A percentile compares a stretch with the other conserved stretches of the same genome.
Conservation (phyloP, 2,888 invertebrate genomes). For the Xestia xanthographa region DNA sequence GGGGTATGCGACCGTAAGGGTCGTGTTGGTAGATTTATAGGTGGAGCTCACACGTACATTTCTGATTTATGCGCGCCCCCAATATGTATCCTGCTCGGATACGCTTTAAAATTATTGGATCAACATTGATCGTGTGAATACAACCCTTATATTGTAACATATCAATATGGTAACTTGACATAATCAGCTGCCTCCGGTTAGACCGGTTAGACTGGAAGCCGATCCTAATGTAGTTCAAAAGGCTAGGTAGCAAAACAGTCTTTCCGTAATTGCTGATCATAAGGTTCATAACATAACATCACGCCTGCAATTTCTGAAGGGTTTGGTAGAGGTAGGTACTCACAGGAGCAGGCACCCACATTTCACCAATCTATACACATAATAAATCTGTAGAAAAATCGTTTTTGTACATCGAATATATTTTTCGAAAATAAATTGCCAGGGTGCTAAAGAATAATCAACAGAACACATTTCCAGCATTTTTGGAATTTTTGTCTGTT, state of each 20-base stretch:
- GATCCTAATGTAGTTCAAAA: background rate
- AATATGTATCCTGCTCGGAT: slow-evolving; percentile 20
- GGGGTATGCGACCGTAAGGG: background rate
- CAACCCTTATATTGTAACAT: background rate
- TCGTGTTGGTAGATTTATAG: slow-evolving; percentile 32
- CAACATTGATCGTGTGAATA: slow-evolving; percentile 4
- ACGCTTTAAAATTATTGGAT: slow-evolving; percentile 44
- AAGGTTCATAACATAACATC: background rate
- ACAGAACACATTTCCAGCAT: no score
- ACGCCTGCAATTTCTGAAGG: no score
- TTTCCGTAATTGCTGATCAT: background rate
- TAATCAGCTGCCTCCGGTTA: background rate
- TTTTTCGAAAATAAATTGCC: no score
- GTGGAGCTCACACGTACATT: slow-evolving; percentile 9
- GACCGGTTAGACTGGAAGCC: background rate
- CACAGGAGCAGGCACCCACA: no score
- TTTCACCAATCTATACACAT: no score
- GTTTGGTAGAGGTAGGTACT: no score
- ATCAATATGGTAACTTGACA: background rate
- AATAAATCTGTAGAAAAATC: no score
- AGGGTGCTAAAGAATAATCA: no score
- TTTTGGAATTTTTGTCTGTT: no score
- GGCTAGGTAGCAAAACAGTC: background rate
- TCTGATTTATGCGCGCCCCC: slow-evolving; percentile 34
- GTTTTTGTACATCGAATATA: no score